Percentiles rank a stretch among this genome's conserved stretches.
Evolutionary conservation across 2,888 invertebrate genomes (phyloP).

Genomic region (Ophonus ardosiacus): DNA sequence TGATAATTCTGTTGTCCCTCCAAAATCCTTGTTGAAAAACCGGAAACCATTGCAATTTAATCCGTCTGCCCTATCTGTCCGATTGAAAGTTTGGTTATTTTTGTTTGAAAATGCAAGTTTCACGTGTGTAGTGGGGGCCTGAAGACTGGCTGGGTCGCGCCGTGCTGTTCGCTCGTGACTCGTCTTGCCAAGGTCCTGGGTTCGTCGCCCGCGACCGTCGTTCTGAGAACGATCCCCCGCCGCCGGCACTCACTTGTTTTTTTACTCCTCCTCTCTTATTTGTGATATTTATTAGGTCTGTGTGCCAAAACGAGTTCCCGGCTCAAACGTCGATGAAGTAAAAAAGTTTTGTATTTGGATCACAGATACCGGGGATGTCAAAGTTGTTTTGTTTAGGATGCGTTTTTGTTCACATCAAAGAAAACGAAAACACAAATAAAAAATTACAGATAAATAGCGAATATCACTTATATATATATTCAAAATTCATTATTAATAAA

Average conservation of each 20-base stretch:
- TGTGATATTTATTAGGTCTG: constrained; percentile 58
- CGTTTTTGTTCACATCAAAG: neutral
- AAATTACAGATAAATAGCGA: neutral
- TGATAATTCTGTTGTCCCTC: too few species aligned
- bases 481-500: neutral
- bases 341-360: constrained; percentile 54
- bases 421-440: neutral
- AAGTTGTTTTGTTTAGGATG: neutral
- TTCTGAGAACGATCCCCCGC: constrained; percentile 48
- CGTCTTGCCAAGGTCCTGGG: constrained; percentile 63
- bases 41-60: neutral
- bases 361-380: neutral
- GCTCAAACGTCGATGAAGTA: constrained; percentile 48
- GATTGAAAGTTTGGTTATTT: neutral
- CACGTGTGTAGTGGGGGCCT: neutral
- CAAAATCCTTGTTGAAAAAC: neutral
- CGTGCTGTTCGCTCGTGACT: constrained; percentile 42
- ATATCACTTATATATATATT: neutral
- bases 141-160: neutral
- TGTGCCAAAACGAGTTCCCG: constrained; percentile 54
- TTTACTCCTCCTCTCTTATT: constrained; percentile 41
- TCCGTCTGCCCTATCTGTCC: neutral
- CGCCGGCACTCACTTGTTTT: constrained; percentile 33
- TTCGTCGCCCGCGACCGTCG: constrained; percentile 57
- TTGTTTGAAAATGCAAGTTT: neutral